Conservation (phyloP, 2,888 invertebrate species). For the Drosophila demipolita region DNA sequence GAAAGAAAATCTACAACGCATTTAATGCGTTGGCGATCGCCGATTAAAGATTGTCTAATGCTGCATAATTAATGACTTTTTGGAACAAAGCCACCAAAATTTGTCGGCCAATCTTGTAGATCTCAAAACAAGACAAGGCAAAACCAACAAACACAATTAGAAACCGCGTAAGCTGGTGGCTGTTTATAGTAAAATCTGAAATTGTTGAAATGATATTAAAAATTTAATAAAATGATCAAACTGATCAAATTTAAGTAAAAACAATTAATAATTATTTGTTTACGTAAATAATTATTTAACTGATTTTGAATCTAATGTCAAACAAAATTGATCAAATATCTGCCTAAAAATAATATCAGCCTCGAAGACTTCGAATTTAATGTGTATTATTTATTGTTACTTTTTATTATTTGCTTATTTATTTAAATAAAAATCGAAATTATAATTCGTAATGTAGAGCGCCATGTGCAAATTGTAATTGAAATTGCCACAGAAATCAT, state of each 20-base stretch:
- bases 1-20: constrained; percentile 40
- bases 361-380: background rate
- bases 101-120: constrained; percentile 49
- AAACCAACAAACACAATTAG: constrained; percentile 2
- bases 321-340: background rate
- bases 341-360: background rate
- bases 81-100: constrained; percentile 56
- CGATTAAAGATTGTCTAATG: constrained; percentile 53
- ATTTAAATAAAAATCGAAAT: constrained; percentile 4
- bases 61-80: constrained; percentile 68
- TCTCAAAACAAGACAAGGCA: constrained; percentile 12
- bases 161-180: background rate
- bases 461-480: constrained; percentile 51
- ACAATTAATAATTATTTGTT: background rate
- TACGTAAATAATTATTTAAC: background rate
- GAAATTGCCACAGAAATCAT: constrained; percentile 44
- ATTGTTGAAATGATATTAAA: background rate
- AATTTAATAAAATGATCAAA: background rate
- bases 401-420: background rate
- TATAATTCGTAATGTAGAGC: constrained; percentile 8
- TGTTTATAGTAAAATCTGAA: background rate
- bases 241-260: background rate
- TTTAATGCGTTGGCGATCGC: constrained; percentile 66
- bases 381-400: background rate
- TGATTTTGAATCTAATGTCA: background rate